Evolutionary conservation across 2,797 vertebrate genomes (phyloP).

Genomic region (Thripadectes ignobilis): DNA sequence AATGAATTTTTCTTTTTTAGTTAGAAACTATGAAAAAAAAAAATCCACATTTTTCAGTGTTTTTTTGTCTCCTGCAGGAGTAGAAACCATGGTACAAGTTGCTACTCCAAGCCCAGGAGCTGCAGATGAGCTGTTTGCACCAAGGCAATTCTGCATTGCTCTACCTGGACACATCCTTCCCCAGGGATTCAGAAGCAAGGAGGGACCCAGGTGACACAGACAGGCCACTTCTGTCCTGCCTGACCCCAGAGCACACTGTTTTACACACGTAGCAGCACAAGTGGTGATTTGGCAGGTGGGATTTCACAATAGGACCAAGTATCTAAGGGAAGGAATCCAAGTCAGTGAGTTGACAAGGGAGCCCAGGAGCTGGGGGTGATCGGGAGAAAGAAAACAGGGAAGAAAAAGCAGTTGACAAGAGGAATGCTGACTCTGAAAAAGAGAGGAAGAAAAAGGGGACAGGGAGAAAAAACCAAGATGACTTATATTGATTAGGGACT

Average conservation of each 20-base stretch:
- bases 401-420: background rate
- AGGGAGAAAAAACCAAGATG: background rate
- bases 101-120: background rate
- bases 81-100: rapidly evolving
- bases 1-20: background rate
- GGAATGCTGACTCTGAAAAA: background rate
- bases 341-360: background rate
- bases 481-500: background rate
- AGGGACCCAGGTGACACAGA: rapidly evolving
- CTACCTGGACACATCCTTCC: background rate
- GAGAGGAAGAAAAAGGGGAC: background rate
- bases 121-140: background rate
- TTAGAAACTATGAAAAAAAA: background rate
- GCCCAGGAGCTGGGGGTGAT: background rate
- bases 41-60: background rate
- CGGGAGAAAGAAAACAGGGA: background rate
- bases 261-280: rapidly evolving
- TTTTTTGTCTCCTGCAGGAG: background rate
- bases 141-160: background rate
- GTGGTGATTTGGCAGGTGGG: background rate
- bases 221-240: background rate
- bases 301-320: background rate
- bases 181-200: background rate
- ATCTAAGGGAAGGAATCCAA: background rate
- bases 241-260: rapidly evolving